Conservation (phyloP, 2,888 invertebrate species). For the Lordiphosa fenestrarum region DNA sequence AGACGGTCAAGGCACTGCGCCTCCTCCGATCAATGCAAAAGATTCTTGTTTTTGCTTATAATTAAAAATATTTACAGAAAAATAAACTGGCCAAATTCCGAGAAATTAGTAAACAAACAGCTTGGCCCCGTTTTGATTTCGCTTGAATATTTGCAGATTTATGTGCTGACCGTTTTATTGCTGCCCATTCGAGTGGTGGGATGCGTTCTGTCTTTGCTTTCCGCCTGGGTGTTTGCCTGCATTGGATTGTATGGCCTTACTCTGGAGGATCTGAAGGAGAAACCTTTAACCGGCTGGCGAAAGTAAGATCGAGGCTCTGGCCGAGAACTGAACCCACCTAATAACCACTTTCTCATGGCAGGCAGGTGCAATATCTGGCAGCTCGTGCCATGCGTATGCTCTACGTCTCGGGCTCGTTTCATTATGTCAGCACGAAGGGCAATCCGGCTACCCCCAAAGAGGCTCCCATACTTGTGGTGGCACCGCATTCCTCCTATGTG, state of each 20-base stretch:
- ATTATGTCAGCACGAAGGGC: constrained; percentile 89
- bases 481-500: constrained; percentile 95
- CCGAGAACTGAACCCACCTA: too few species aligned
- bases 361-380: constrained; percentile 84
- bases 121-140: not conserved
- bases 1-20: too few species aligned
- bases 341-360: not conserved
- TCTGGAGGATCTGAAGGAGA: constrained; percentile 87
- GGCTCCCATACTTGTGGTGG: constrained; percentile 92
- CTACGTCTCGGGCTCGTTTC: constrained; percentile 91
- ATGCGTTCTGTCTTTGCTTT: constrained; percentile 87
- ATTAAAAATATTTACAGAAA: too few species aligned
- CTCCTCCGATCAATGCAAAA: too few species aligned
- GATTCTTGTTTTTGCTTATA: too few species aligned
- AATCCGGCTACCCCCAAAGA: constrained; percentile 83
- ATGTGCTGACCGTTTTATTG: constrained; percentile 90
- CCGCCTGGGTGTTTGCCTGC: constrained; percentile 92
- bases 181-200: constrained; percentile 90
- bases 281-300: constrained; percentile 94
- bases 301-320: constrained; percentile 83
- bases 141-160: constrained; percentile 86
- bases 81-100: too few species aligned
- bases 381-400: constrained; percentile 87
- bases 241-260: constrained; percentile 90
- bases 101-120: not conserved